A percentile compares a stretch with the other conserved stretches of the same genome.
phyloP scores from a whole-genome alignment of 1,140 invertebrate genomes.

The Ditylenchus dipsaci region DNA sequence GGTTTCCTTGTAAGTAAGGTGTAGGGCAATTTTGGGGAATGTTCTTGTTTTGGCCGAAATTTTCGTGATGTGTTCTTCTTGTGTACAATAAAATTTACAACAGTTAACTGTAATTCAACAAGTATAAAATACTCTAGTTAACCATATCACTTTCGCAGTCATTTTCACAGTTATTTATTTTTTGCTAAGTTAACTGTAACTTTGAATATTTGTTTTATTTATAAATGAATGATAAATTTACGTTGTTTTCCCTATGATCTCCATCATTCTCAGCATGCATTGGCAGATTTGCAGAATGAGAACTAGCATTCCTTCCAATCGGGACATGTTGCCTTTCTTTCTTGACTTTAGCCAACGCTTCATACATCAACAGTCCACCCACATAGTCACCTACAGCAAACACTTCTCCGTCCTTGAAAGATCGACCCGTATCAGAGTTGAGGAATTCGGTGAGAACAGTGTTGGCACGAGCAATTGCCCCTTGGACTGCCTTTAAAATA shows the following conservation, averaged over 20 bases:
- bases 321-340: background rate
- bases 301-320: slow-evolving; percentile 18
- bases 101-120: too few relatives aligned
- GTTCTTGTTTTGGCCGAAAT: too few relatives aligned
- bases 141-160: too few relatives aligned
- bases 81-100: too few relatives aligned
- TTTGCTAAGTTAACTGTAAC: too few relatives aligned
- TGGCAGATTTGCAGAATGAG: slow-evolving; percentile 3
- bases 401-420: slow-evolving; percentile 47
- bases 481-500: slow-evolving; percentile 49
- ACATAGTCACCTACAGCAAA: slow-evolving; percentile 52
- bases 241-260: slow-evolving; percentile 19
- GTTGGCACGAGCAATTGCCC: slow-evolving; percentile 50
- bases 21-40: too few relatives aligned
- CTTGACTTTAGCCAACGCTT: slow-evolving; percentile 31
- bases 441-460: slow-evolving; percentile 42
- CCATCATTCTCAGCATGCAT: slow-evolving; percentile 19
- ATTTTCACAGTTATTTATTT: too few relatives aligned
- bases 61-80: too few relatives aligned
- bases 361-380: slow-evolving; percentile 55
- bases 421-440: slow-evolving; percentile 30
- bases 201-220: too few relatives aligned
- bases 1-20: too few relatives aligned
- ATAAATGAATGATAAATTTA: too few relatives aligned
- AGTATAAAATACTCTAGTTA: too few relatives aligned